Evolutionary conservation across 2,888 invertebrate genomes (phyloP), one percentile per base, ranked within the genome.

Genomic region (Pilophorus perplexus): DNA sequence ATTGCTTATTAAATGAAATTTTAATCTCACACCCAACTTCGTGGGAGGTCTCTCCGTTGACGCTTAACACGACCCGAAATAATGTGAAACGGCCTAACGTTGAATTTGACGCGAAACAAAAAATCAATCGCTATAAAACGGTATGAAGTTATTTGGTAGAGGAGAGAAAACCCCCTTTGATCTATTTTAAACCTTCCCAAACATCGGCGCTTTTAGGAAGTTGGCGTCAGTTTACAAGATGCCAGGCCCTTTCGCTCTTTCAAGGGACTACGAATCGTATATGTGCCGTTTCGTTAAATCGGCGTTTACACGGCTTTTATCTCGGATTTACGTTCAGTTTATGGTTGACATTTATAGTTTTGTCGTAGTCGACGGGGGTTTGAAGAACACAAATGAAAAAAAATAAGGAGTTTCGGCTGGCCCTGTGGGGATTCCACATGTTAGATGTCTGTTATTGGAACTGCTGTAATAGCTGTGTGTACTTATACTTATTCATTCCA

Each of bases 131-230:
- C 25, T 42, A 42, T 42, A 42, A 42, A 59, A 59, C 59, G 23
- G 18, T 59, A 42, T 59, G 59, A 59, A 59, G 59, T 59, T 59
- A 59, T 59, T 59, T 23, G 42, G 42, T 42, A 42, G 8, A 14
- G 42, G 22, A 48, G 48, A 12, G 28, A 52, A 28, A 42, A n/a
- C n/a, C n/a, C 27, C 42, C 59, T 59, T 59, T 59, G 59, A 59
- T 59, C 59, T 59, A 59, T 59, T 59, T 59, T 25, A 42, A 42
- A 20, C 44, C 59, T 59, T 59, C 44, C 40, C 27, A 59, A 59
- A 59, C 59, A 59, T 42, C 59, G 42, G 59, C 55, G 55, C 59
- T 59, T 59, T 59, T 59, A 59, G 59, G 59, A 59, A 59, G 59
- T 59, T 42, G 40, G 33, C 59, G 59, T 59, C 42, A 25, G 59